A percentile compares a stretch with the other conserved stretches of the same genome.
Conservation (phyloP, 2,113 vertebrate species). For the Nesoenas mayeri region DNA sequence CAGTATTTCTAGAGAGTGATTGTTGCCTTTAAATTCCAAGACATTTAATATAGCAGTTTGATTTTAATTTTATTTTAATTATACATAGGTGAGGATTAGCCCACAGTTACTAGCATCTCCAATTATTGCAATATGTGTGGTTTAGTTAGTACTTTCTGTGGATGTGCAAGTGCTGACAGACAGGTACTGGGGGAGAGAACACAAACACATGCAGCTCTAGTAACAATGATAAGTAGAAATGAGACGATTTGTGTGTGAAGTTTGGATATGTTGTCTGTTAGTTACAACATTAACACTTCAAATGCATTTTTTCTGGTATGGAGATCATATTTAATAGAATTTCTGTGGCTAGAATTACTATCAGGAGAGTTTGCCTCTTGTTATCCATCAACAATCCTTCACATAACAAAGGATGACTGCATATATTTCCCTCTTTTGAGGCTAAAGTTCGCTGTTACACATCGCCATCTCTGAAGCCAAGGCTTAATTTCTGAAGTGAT, state of each 20-base stretch:
- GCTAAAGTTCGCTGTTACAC: not conserved
- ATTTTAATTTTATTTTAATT: not conserved
- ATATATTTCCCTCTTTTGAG: not conserved
- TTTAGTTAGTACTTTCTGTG: not conserved
- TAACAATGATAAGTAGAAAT: not conserved
- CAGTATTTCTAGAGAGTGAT: not conserved
- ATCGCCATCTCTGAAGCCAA: not conserved
- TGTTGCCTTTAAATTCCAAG: not conserved
- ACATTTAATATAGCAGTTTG: not conserved
- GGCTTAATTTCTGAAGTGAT: conserved; percentile 23
- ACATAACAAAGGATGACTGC: not conserved
- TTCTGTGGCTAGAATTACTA: not conserved
- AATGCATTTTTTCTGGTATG: not conserved
- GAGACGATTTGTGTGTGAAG: not conserved
- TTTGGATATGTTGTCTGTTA: not conserved
- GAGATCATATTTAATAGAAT: not conserved
- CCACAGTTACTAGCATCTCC: not conserved
- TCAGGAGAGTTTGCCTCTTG: not conserved
- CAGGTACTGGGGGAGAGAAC: not conserved
- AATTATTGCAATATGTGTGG: not conserved
- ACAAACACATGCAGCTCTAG: not conserved
- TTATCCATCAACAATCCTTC: not conserved
- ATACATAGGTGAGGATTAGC: not conserved
- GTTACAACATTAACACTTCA: not conserved
- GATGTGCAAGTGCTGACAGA: not conserved